These are phyloP conservation scores for Octonoba sinensis DNA, from an alignment of 2,888 invertebrate species.

Conservation along the genomic window DNA sequence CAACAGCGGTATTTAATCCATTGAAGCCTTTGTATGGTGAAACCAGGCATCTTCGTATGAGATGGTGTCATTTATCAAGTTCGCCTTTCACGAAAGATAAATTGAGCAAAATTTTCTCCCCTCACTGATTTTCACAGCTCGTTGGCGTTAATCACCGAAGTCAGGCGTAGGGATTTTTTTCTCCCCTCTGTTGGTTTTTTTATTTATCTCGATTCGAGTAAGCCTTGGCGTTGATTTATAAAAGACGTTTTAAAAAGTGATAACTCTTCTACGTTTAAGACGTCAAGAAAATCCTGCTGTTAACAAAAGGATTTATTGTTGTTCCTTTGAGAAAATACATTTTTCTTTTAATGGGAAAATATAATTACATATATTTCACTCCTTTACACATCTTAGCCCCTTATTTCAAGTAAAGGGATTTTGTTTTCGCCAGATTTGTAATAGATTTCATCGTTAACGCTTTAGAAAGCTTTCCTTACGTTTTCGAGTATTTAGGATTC, in stretches of 20 bases:
- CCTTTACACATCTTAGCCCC: no score
- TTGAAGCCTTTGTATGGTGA: no score
- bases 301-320: not conserved
- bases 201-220: not conserved
- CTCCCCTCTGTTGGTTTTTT: not conserved
- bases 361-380: no score
- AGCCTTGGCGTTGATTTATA: slow-evolving; percentile 51
- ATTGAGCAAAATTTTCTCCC: slow-evolving; percentile 49
- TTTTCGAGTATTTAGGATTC: no score
- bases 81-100: slow-evolving; percentile 47
- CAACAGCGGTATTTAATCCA: no score
- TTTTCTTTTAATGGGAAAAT: no score
- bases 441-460: no score
- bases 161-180: slow-evolving; percentile 13
- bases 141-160: slow-evolving; percentile 50
- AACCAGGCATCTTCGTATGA: slow-evolving; percentile 16
- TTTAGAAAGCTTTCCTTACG: no score
- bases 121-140: slow-evolving; percentile 52
- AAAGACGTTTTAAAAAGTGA: slow-evolving; percentile 56
- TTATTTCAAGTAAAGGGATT: no score
- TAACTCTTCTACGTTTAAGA: slow-evolving; percentile 36
- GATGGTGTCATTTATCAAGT: slow-evolving; percentile 50
- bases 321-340: no score
- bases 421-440: no score
- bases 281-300: slow-evolving; percentile 3